Evolutionary conservation across 2,797 vertebrate species (phyloP), one percentile per base, ranked within the genome.

Genomic region (Megalops cyprinoides): DNA sequence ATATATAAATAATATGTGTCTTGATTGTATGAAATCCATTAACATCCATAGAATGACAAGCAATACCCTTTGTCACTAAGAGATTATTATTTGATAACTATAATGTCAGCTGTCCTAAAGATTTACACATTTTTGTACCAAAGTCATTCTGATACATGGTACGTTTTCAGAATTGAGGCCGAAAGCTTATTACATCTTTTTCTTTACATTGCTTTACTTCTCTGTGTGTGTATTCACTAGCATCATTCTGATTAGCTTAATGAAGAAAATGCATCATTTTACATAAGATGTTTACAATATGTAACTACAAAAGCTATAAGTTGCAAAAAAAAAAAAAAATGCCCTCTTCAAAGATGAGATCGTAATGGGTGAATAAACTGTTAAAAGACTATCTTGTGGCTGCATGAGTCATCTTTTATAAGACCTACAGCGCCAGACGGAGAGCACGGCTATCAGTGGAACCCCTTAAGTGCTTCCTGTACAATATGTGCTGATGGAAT

Each of bases 361-460:
- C 55, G 20, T 37, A 28, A 84, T 75, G 76, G 0, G 12, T 76
- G 74, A 49, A 65, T 25, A 25, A 46, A 44, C 23, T 58, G 25
- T 39, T 39, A 69, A 48, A 20, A 37, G 31, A 51, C 65, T 55
- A 28, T 71, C 37, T 71, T 5, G 71, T 9, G 2, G 67, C 6
- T 71, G 67, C 44, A 53, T 84, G 48, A 83, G 78, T 88, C 76
- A 81, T 79, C 58, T 86, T 77, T 86, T 81, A 28, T 82, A 60
- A 56, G 46, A 51, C 39, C 18, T 62, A 77, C 82, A 85, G 73
- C 12, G 88, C 86, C 84, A 88, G 89, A 86, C 42, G 49, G 46
- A 31, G 55, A 49, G 49, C n/a, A 25, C 28, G 42, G 71, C 65
- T 60, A 80, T 74, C 79, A 42, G 10, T 51, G 77, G 20, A 15